A percentile compares a stretch with the other conserved stretches of the same genome.
phyloP scores from a whole-genome alignment of 2,797 vertebrate species.

The Hapalemur alaotrensis region DNA sequence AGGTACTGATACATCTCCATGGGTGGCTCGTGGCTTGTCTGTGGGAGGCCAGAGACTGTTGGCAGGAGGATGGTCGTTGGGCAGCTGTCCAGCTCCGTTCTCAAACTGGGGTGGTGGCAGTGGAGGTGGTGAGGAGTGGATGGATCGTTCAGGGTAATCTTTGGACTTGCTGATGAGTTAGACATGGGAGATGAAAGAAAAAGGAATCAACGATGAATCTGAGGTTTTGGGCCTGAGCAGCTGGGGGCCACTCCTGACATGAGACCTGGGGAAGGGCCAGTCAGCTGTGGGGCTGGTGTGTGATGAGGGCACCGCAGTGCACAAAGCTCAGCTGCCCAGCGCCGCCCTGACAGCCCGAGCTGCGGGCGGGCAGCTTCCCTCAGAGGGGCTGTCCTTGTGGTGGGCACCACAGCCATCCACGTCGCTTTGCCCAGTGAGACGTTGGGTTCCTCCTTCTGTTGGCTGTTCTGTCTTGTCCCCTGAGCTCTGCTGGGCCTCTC shows the following conservation, averaged over 20 bases:
- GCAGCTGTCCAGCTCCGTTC: neutral
- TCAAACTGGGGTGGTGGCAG: neutral
- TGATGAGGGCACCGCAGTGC: neutral
- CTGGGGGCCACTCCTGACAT: neutral
- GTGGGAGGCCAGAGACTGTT: neutral
- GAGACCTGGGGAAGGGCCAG: neutral
- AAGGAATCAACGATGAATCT: neutral
- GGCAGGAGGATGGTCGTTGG: neutral
- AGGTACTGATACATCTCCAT: no score
- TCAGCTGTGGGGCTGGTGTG: neutral
- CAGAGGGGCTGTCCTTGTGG: neutral
- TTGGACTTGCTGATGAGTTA: neutral
- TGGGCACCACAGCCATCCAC: neutral
- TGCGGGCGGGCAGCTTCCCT: neutral
- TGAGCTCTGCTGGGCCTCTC: neutral
- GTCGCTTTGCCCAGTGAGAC: no score
- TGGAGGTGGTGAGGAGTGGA: neutral
- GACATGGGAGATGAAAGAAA: neutral
- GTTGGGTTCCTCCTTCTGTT: neutral
- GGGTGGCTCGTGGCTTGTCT: fast-evolving
- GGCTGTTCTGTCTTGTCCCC: neutral
- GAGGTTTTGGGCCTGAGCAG: neutral
- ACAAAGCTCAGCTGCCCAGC: neutral
- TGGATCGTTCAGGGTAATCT: neutral
- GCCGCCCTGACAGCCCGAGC: neutral